Evolutionary conservation across 1,140 invertebrate genomes (phyloP).

Genomic region (Anastrepha ludens): DNA sequence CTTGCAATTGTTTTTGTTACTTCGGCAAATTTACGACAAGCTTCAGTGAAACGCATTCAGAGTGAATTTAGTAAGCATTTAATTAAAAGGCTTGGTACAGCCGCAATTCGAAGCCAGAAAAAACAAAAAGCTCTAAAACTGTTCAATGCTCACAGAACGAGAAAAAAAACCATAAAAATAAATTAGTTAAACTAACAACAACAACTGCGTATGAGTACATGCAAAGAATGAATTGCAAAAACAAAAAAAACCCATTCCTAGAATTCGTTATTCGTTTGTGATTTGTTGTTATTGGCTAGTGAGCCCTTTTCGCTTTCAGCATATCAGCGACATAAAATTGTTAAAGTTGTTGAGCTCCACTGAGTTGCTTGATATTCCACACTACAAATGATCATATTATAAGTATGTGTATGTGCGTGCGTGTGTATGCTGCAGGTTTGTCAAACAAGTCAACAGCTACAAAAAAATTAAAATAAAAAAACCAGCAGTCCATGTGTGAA

Average conservation of each 20-base stretch:
- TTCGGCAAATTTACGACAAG: conserved; percentile 3
- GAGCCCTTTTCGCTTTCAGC: neutral
- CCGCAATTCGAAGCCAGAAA: neutral
- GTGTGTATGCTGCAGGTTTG: neutral
- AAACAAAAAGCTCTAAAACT: neutral
- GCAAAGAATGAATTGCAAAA: neutral
- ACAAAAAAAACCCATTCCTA: neutral
- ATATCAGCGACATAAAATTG: conserved; percentile 29
- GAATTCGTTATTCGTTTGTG: neutral
- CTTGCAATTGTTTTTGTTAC: neutral
- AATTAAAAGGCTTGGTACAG: conserved; percentile 10
- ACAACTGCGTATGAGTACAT: neutral
- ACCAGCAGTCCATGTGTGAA: neutral
- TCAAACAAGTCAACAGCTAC: neutral
- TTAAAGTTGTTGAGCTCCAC: conserved; percentile 36
- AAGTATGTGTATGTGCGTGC: neutral
- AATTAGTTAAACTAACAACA: neutral
- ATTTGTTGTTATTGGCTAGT: conserved; percentile 26
- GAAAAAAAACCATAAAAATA: neutral
- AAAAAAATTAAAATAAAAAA: neutral
- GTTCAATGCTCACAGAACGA: neutral
- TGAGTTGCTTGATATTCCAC: neutral
- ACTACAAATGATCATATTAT: too few species aligned
- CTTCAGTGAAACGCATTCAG: neutral
- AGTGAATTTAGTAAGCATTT: neutral